Evolutionary conservation across 2,797 vertebrate genomes (phyloP).

Genomic region (Callimico goeldii): DNA sequence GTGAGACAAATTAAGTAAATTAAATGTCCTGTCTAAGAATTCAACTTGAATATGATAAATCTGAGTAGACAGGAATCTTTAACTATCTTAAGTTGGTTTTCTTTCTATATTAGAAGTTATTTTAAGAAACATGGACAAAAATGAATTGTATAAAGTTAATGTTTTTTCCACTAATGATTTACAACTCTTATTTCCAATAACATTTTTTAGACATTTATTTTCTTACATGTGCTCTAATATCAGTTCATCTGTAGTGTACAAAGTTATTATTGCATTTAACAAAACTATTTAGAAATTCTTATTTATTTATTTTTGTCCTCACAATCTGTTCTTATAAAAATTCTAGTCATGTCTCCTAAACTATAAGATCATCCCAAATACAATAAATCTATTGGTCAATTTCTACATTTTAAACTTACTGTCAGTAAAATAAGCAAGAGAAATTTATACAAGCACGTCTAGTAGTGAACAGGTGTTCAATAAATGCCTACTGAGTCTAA

Average conservation of each 20-base stretch:
- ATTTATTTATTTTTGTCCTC: not conserved
- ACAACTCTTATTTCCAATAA: conserved; percentile 15
- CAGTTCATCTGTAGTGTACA: not conserved
- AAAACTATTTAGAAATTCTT: conserved; percentile 43
- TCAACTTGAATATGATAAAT: conserved; percentile 6
- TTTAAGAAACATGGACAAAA: not conserved
- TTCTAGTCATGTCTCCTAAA: conserved; percentile 4
- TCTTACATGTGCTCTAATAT: conserved; percentile 22
- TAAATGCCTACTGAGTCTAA: conserved; percentile 3
- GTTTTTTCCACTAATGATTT: not conserved
- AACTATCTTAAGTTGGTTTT: not conserved
- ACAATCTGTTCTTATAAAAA: not conserved
- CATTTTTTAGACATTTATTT: not conserved
- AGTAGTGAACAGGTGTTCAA: not conserved
- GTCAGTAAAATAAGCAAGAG: conserved; percentile 17
- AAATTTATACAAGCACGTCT: not conserved
- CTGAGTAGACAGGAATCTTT: conserved; percentile 8
- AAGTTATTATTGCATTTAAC: not conserved
- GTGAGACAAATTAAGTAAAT: not conserved
- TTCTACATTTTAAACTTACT: conserved; percentile 6
- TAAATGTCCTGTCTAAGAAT: not conserved
- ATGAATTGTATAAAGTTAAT: not conserved
- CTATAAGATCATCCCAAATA: not conserved
- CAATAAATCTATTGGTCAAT: not conserved
- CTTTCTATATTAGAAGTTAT: not conserved